Percentiles rank a stretch among this genome's conserved stretches.
These are phyloP conservation scores for Eristalis tenax DNA, from an alignment of 2,888 invertebrate species.

Conservation along the genomic window DNA sequence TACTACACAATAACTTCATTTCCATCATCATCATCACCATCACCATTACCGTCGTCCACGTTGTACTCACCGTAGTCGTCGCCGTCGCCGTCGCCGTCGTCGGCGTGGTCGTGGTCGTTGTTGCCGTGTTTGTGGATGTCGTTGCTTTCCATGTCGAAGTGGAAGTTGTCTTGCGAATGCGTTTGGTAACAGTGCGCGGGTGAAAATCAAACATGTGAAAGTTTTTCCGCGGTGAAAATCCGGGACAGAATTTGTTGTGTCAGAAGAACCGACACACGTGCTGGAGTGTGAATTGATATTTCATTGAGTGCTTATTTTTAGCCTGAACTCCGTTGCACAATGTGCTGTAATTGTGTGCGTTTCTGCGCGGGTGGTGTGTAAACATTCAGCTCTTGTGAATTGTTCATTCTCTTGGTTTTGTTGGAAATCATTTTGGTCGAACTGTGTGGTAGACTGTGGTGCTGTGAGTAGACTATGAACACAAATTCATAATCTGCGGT, in stretches of 20 bases:
- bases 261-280: background rate
- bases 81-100: background rate
- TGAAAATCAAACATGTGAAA: conserved; percentile 65
- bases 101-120: background rate
- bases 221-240: conserved; percentile 31
- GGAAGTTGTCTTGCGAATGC: conserved; percentile 44
- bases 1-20: background rate
- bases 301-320: background rate
- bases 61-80: background rate
- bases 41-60: background rate
- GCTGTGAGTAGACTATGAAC: too few relatives aligned
- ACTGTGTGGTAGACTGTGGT: too few relatives aligned
- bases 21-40: background rate
- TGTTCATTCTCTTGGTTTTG: background rate
- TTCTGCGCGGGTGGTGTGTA: conserved; percentile 36
- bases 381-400: conserved; percentile 20
- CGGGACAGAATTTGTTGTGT: background rate
- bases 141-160: background rate
- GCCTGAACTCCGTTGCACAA: background rate
- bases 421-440: background rate
- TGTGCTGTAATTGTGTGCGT: background rate
- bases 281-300: background rate
- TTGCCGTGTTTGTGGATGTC: background rate
- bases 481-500: too few relatives aligned
- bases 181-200: conserved; percentile 52